Conservation (phyloP, 2,113 vertebrate genomes). For the Puma concolor region DNA sequence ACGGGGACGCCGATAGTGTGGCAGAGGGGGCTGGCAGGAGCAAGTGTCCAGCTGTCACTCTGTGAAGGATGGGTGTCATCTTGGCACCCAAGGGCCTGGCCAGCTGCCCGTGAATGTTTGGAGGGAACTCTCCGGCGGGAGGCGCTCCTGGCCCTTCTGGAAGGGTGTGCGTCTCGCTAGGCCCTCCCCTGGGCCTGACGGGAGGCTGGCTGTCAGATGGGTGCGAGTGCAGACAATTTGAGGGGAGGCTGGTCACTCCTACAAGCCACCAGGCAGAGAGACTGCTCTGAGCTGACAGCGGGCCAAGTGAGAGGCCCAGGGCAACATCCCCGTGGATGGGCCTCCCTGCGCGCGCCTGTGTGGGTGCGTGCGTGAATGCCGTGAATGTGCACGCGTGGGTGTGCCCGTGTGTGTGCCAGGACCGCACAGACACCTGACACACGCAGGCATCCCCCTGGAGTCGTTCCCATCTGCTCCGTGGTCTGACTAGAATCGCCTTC, state of each 20-base stretch:
- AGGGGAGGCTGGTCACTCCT: constrained; percentile 46
- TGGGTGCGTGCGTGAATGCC: not conserved
- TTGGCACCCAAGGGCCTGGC: constrained; percentile 20
- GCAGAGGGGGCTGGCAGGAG: not conserved
- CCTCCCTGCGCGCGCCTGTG: not conserved
- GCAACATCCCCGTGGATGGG: not conserved
- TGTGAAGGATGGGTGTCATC: not conserved
- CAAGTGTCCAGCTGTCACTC: constrained; percentile 4
- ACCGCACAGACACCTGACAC: not conserved
- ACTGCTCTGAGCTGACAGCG: constrained; percentile 36
- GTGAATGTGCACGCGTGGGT: not conserved
- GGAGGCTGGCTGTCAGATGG: not conserved
- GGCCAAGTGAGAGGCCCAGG: constrained; percentile 45
- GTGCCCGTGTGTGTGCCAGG: not conserved
- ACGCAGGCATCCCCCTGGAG: not conserved
- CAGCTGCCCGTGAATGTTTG: not conserved
- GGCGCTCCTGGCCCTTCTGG: not conserved
- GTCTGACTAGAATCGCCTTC: not conserved
- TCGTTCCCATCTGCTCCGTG: not conserved
- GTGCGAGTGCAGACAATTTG: not conserved
- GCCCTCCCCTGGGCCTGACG: constrained; percentile 7
- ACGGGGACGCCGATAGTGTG: not conserved
- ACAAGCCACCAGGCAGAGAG: constrained; percentile 41
- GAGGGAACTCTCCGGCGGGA: not conserved
- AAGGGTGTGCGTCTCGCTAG: not conserved